Percentiles rank a stretch among this genome's conserved stretches.
These are phyloP conservation scores for Drosophila quadrilineata DNA, from an alignment of 1,140 invertebrate species.

Conservation along the genomic window DNA sequence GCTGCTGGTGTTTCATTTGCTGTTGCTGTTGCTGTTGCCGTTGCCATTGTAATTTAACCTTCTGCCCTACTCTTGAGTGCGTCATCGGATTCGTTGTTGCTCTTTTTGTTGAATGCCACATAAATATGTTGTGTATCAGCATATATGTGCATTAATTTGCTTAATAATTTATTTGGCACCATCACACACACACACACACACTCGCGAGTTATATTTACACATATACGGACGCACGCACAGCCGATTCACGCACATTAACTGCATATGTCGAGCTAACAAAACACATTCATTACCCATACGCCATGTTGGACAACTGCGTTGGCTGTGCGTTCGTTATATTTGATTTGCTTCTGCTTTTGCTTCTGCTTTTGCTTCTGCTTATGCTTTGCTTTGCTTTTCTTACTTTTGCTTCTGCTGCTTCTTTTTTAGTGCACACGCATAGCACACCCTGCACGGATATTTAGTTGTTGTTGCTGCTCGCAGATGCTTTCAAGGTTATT, in stretches of 20 bases:
- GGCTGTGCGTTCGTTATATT: conserved; percentile 1
- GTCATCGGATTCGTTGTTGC: conserved; percentile 53
- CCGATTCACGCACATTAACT: conserved; percentile 35
- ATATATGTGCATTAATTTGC: conserved; percentile 48
- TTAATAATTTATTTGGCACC: conserved; percentile 67
- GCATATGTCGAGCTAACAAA: conserved; percentile 42
- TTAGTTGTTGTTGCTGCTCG: too few relatives aligned
- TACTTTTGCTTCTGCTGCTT: too few relatives aligned
- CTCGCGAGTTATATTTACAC: background rate
- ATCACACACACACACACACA: conserved; percentile 8
- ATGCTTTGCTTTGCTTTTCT: too few relatives aligned
- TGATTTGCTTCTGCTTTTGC: background rate
- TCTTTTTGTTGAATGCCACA: conserved; percentile 12
- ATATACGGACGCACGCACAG: conserved; percentile 13
- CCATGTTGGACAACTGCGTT: conserved; percentile 54
- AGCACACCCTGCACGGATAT: too few relatives aligned
- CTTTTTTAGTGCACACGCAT: too few relatives aligned
- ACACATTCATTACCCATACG: conserved; percentile 61
- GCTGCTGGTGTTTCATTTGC: too few relatives aligned
- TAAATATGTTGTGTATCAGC: conserved; percentile 10
- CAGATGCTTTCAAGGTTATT: conserved; percentile 63
- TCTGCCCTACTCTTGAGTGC: conserved; percentile 79
- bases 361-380: background rate
- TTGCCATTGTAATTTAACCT: conserved; percentile 75
- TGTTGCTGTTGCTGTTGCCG: conserved; percentile 52